These are phyloP conservation scores for Tetramorium bicarinatum DNA, from an alignment of 2,888 invertebrate genomes.

Conservation along the genomic window DNA sequence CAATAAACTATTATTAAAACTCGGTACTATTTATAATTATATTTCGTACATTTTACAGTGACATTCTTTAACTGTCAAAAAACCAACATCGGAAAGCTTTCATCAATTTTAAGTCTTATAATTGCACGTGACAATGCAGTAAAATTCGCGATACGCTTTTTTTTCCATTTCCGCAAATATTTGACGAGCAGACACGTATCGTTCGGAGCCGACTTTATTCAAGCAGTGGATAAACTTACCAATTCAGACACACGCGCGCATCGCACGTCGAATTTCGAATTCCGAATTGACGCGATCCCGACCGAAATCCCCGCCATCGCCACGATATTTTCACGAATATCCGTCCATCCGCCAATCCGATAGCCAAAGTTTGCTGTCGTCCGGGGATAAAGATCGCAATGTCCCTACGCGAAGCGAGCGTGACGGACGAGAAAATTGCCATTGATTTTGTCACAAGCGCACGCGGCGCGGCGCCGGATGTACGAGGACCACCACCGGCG, in stretches of 20 bases:
- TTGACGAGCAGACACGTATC: slow-evolving; percentile 22
- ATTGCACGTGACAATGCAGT: slow-evolving; percentile 28
- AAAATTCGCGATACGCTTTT: slow-evolving; percentile 22
- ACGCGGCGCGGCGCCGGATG: not conserved
- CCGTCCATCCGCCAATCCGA: slow-evolving; percentile 44
- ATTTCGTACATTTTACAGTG: not conserved
- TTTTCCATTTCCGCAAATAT: not conserved
- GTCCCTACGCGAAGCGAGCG: slow-evolving; percentile 39
- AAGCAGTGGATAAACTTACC: slow-evolving; percentile 36
- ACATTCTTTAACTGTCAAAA: not conserved
- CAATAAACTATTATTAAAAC: not conserved
- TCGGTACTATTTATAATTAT: not conserved
- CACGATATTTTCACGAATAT: slow-evolving; percentile 48
- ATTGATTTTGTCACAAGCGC: slow-evolving; percentile 41
- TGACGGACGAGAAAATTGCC: slow-evolving; percentile 53
- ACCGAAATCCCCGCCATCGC: slow-evolving; percentile 12
- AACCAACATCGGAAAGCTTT: not conserved
- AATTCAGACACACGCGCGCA: slow-evolving; percentile 33
- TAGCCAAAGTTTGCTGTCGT: slow-evolving; percentile 52
- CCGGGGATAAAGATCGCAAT: slow-evolving; percentile 48
- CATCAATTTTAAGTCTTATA: not conserved
- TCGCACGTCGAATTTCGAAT: slow-evolving; percentile 41
- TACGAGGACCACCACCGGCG: not conserved
- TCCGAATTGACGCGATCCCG: slow-evolving; percentile 16
- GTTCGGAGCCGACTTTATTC: slow-evolving; percentile 18